These are phyloP conservation scores for Conopomorpha cramerella DNA, from an alignment of 1,140 invertebrate species.

Conservation along the genomic window DNA sequence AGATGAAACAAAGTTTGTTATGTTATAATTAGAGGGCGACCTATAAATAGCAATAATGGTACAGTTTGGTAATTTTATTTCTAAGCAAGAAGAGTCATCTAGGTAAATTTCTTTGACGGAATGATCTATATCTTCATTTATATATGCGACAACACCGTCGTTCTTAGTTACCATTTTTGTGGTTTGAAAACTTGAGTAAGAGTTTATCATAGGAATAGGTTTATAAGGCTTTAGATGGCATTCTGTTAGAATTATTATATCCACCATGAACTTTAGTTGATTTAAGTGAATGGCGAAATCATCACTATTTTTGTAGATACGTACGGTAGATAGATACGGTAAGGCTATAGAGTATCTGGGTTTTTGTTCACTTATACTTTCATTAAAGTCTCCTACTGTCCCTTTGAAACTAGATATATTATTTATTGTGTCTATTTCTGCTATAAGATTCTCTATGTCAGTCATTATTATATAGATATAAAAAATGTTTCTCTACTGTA, in stretches of 20 bases:
- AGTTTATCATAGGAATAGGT: not conserved
- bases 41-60: conserved; percentile 1
- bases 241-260: conserved; percentile 10
- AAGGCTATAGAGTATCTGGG: not conserved
- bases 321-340: conserved; percentile 9
- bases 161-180: not conserved
- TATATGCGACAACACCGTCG: not conserved
- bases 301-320: conserved; percentile 7
- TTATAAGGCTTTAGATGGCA: conserved; percentile 7
- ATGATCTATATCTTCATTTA: not conserved
- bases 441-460: not conserved
- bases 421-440: not conserved
- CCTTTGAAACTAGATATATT: not conserved
- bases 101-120: not conserved
- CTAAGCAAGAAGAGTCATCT: not conserved
- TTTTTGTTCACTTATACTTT: not conserved
- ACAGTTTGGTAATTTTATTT: not conserved
- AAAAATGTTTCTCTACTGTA: no score
- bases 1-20: not conserved
- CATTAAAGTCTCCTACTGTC: not conserved
- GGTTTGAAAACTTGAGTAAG: not conserved
- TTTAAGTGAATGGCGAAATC: conserved; percentile 6
- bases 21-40: not conserved
- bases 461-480: not conserved
- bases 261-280: conserved; percentile 3